These are phyloP conservation scores for Gymnothorax reevesii DNA, from an alignment of 2,797 vertebrate species.

Conservation along the genomic window DNA sequence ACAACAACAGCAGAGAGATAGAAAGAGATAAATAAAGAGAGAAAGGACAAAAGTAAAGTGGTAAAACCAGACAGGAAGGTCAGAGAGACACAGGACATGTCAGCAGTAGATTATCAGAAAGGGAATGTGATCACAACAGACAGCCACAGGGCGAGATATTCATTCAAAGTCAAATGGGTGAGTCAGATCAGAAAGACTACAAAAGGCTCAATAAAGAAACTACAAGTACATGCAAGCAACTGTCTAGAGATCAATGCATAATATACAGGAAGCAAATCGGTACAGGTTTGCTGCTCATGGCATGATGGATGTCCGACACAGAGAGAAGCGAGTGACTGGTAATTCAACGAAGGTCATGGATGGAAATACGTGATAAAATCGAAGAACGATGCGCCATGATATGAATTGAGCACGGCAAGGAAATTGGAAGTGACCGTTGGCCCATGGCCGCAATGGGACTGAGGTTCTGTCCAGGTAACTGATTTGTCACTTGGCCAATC, in stretches of 20 bases:
- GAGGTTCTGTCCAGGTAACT: no score
- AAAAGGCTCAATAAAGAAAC: no score
- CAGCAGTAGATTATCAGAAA: not conserved
- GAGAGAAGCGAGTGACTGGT: no score
- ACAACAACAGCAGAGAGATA: slow-evolving; percentile 14
- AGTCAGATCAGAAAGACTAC: not conserved
- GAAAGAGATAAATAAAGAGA: not conserved
- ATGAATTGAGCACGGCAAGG: no score
- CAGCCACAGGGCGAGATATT: not conserved
- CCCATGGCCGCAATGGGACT: no score
- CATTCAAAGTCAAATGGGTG: not conserved
- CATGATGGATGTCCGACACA: not conserved
- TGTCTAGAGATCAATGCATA: not conserved
- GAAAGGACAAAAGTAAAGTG: not conserved
- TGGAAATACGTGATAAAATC: no score
- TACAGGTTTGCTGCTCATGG: not conserved
- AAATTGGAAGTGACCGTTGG: no score
- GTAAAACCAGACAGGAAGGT: not conserved
- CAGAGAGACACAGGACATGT: not conserved
- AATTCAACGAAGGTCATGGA: no score
- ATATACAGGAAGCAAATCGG: not conserved
- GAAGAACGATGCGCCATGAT: no score
- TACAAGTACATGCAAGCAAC: not conserved
- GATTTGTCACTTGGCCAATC: no score
- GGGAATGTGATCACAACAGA: not conserved